Evolutionary conservation across 1,140 invertebrate genomes (phyloP), one percentile per base, ranked within the genome.

Genomic region (Zaprionus ornatus): DNA sequence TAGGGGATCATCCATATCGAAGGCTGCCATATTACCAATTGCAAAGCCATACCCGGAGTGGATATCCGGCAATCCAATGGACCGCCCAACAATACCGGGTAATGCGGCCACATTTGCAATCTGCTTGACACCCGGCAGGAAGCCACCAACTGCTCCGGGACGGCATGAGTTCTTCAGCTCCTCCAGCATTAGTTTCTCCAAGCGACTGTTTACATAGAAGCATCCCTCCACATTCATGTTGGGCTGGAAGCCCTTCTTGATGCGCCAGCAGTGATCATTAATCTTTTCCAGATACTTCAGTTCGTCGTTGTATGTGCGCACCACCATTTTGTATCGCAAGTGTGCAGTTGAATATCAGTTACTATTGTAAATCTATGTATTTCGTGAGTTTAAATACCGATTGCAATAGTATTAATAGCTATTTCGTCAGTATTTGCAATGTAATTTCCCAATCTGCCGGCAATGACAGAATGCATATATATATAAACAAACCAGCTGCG

Each of bases 1-100:
- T 77, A 96, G 94, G 12, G 98, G 98, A 94, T 99, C 95, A 90
- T 95, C 94, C 93, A 98, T 97, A 93, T 99, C 99, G 94, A 99
- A 99, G 29, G 99, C 99, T 77, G 99, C 99, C 97, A 99, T 99
- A 93, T 99, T 99, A 75, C 99, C 98, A 93, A 99, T 99, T 23
- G 99, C 99, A 96, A 99, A 99, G 42, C 99, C 99, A 95, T 99
- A 99, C 42, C 99, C 99, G 23, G 98, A 99, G 94, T 99, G 99
- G 40, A 99, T 96, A 95, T 99, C 99, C 12, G 99, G 99, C 15
- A 99, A 93, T 29, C 99, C 99, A 45, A 97, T 95, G 7, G 96
- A 97, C n/a, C 93, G 91, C 50, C 97, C 98, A 56, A 99, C 98
- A 82, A 99, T 99, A 3, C 99, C 99, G 55, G 99, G 99, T 40